Evolutionary conservation across 2,113 vertebrate genomes (phyloP).

Genomic region (Coreoperca whiteheadi): DNA sequence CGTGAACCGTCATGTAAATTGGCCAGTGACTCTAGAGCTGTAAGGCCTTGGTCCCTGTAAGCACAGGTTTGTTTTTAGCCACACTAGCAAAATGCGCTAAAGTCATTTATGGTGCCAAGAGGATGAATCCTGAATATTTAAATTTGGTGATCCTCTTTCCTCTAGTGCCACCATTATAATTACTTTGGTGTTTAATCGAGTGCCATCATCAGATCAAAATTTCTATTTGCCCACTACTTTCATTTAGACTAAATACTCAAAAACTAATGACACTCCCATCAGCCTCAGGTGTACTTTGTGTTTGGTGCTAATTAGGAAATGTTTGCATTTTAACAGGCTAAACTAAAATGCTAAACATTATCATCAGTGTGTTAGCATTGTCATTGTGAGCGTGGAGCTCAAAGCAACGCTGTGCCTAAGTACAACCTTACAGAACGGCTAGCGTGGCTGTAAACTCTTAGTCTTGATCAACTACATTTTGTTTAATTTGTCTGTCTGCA

Average conservation of each 20-base stretch:
- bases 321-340: background rate
- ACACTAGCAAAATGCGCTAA: background rate
- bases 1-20: background rate
- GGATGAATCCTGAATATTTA: background rate
- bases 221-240: background rate
- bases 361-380: background rate
- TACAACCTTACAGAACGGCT: background rate
- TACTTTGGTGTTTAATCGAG: background rate
- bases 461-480: background rate
- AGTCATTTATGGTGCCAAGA: background rate
- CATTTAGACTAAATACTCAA: background rate
- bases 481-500: background rate
- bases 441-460: background rate
- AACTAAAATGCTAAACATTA: background rate
- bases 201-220: background rate
- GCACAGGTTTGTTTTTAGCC: background rate
- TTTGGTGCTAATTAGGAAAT: background rate
- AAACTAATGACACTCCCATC: background rate
- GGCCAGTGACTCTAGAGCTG: background rate
- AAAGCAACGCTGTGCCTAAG: background rate
- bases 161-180: background rate
- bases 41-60: background rate
- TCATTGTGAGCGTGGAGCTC: background rate
- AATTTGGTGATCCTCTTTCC: background rate
- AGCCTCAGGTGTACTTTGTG: background rate